These are phyloP conservation scores for Phalanger gymnotis DNA, from an alignment of 2,797 vertebrate species.

Conservation along the genomic window DNA sequence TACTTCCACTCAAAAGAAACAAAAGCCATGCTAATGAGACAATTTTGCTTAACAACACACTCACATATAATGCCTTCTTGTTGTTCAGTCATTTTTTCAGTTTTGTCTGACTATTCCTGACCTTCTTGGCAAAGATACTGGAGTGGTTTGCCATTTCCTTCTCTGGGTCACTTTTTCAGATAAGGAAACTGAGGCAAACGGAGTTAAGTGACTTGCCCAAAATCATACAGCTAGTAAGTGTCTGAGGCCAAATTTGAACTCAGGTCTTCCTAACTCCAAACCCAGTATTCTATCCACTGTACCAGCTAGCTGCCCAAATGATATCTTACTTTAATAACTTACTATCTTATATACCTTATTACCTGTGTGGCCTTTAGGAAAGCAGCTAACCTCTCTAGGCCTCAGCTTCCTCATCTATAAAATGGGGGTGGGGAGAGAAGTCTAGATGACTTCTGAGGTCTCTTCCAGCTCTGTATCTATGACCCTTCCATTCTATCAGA, in stretches of 20 bases:
- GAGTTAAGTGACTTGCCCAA: too few species aligned
- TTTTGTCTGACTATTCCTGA: too few species aligned
- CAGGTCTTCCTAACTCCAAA: neutral
- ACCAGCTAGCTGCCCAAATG: neutral
- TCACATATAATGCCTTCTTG: too few species aligned
- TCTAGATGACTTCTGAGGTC: neutral
- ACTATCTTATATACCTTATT: neutral
- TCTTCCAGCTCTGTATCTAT: neutral
- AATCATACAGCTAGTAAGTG: too few species aligned
- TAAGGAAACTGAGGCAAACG: too few species aligned
- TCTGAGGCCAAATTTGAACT: neutral
- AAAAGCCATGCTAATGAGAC: too few species aligned
- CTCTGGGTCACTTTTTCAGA: too few species aligned
- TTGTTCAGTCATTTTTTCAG: too few species aligned
- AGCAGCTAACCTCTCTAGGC: neutral
- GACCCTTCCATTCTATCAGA: neutral
- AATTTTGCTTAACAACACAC: too few species aligned
- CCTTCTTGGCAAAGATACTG: too few species aligned
- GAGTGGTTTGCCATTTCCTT: too few species aligned
- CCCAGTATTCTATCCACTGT: neutral
- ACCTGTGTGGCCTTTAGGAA: neutral
- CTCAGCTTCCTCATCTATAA: neutral
- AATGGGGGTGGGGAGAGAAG: neutral
- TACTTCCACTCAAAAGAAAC: too few species aligned
- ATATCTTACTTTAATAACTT: neutral